Percentiles rank a stretch among this genome's conserved stretches.
These are phyloP conservation scores for Stigmatopora argus DNA, from an alignment of 2,113 vertebrate genomes.

Conservation along the genomic window DNA sequence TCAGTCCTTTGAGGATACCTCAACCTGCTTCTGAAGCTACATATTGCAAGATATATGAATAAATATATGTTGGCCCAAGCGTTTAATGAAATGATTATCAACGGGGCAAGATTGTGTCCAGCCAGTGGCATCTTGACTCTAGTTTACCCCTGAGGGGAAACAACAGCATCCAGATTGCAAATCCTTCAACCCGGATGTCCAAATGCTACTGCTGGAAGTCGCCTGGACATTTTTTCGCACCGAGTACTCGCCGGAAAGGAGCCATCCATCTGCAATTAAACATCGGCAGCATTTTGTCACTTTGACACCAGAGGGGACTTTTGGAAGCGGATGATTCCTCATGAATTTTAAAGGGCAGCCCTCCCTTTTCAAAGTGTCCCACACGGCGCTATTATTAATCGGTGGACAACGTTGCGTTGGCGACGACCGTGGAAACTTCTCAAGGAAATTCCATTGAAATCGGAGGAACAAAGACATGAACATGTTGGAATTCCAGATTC, in stretches of 20 bases:
- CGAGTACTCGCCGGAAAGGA: slow-evolving; percentile 41
- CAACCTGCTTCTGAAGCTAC: background rate
- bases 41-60: background rate
- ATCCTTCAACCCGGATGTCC: slow-evolving; percentile 50
- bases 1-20: background rate
- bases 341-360: slow-evolving; percentile 63
- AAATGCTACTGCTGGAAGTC: slow-evolving; percentile 19
- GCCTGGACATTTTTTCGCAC: slow-evolving; percentile 20
- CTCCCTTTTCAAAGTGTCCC: slow-evolving; percentile 52
- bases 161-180: slow-evolving; percentile 40
- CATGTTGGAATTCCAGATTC: background rate
- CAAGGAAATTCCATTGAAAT: slow-evolving; percentile 33
- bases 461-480: slow-evolving; percentile 8
- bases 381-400: slow-evolving; percentile 60
- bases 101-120: background rate
- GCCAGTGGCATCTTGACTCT: slow-evolving; percentile 16
- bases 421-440: slow-evolving; percentile 40
- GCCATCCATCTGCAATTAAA: slow-evolving; percentile 44
- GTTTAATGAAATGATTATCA: background rate
- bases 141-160: slow-evolving; percentile 23
- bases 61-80: background rate
- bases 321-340: slow-evolving; percentile 56
- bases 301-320: slow-evolving; percentile 53
- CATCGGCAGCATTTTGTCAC: slow-evolving; percentile 53
- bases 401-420: background rate